Evolutionary conservation across 2,797 vertebrate species (phyloP), one percentile per base, ranked within the genome.

Genomic region (Percopsis omiscomaycus): DNA sequence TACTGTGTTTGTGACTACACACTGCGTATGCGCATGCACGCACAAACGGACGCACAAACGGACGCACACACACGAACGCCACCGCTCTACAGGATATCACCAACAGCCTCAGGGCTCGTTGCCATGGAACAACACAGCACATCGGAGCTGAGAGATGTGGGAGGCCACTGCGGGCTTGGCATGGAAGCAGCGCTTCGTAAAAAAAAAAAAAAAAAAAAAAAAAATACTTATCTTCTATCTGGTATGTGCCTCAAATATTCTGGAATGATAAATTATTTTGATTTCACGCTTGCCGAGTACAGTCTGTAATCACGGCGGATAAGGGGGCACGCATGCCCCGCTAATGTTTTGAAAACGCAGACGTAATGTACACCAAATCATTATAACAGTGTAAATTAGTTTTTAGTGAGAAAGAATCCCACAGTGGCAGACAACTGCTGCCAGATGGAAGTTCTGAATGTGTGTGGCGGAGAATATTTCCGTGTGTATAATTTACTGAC

Each of bases 221-320:
- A 69, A 70, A 64, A 52, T 65, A 56, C 74, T 46, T 66, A 83
- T 83, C 78, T 58, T 80, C 78, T 68, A 71, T 60, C 69, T 77
- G 65, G 75, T 75, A 79, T 83, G 83, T 71, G 68, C 75, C 78
- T 75, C 72, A 67, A 80, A 72, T 84, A 84, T 84, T 86, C 82
- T 73, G 68, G 61, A 77, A 82, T 50, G 58, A 87, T 89, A 89
- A 90, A 91, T 91, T 83, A 87, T 80, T 82, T 78, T 70, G 69
- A 81, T 84, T 89, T 89, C 73, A 84, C 22, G 71, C 84, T 79
- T 69, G 80, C 69, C 22, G 55, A 71, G 72, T 73, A 66, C 68
- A 73, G 66, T 78, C 77, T 83, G 82, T 88, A 86, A 83, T 85
- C 75, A 65, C 57, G 48, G 22, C 9, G 62, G 69, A 82, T 68